These are phyloP conservation scores for Phalacrocorax brasilianus DNA, from an alignment of 2,113 vertebrate genomes.

Conservation along the genomic window DNA sequence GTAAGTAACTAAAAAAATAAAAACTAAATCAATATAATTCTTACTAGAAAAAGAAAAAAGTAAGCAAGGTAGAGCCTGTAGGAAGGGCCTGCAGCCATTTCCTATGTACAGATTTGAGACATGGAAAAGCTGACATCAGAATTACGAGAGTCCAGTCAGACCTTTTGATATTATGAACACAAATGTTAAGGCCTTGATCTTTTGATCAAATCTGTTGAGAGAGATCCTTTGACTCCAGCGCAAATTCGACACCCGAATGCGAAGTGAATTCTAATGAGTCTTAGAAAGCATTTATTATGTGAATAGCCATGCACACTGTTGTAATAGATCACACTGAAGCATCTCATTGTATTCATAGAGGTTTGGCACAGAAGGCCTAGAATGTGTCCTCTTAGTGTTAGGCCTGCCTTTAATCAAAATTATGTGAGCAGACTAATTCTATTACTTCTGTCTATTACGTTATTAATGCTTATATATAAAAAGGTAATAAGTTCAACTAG, in stretches of 20 bases:
- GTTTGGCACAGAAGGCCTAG: background rate
- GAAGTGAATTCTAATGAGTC: background rate
- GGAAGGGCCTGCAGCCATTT: background rate
- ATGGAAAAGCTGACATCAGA: background rate
- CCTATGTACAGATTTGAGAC: background rate
- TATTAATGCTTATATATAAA: constrained; percentile 47
- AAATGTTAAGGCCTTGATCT: background rate
- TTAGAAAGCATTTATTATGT: background rate
- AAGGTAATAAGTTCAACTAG: constrained; percentile 40
- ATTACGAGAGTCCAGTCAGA: background rate
- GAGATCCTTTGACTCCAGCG: background rate
- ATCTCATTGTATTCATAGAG: background rate
- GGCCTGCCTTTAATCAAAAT: constrained; percentile 23
- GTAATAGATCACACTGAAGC: background rate
- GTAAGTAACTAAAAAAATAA: background rate
- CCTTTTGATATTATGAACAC: background rate
- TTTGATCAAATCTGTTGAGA: background rate
- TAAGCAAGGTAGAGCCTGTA: background rate
- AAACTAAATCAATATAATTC: background rate
- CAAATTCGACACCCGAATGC: background rate
- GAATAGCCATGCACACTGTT: background rate
- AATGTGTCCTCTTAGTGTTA: background rate
- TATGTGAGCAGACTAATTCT: constrained; percentile 1
- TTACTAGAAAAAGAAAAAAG: background rate
- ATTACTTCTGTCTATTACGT: constrained; percentile 25